phyloP scores from a whole-genome alignment of 2,888 invertebrate species.

The Fragum sueziense region DNA sequence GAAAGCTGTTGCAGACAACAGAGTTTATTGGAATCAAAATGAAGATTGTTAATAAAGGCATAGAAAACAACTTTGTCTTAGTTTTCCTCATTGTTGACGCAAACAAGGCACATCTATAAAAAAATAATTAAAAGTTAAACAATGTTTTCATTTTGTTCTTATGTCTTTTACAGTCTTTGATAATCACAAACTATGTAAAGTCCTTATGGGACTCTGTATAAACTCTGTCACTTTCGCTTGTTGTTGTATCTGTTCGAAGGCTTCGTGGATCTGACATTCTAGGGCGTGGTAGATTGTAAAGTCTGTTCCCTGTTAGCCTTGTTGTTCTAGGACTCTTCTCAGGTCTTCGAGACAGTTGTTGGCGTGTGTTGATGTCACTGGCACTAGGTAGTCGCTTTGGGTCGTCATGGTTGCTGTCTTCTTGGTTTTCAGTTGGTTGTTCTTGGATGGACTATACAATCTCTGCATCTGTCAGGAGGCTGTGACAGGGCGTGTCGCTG shows the following conservation, averaged over 20 bases:
- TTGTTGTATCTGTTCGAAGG: neutral
- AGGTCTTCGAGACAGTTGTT: neutral
- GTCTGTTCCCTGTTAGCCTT: neutral
- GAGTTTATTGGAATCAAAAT: too few relatives aligned
- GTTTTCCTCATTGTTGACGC: too few relatives aligned
- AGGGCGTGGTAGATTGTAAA: neutral
- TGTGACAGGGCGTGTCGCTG: slow-evolving; percentile 18
- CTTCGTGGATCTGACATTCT: neutral
- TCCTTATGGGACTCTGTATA: neutral
- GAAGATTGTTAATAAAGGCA: too few relatives aligned
- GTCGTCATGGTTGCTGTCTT: neutral
- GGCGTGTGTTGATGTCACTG: neutral
- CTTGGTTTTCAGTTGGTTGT: neutral
- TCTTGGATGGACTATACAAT: neutral
- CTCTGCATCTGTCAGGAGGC: slow-evolving; percentile 13
- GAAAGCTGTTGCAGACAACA: too few relatives aligned
- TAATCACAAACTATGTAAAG: too few relatives aligned
- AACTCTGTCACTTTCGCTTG: slow-evolving; percentile 1
- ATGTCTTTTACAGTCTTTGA: too few relatives aligned
- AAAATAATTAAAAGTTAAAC: too few relatives aligned
- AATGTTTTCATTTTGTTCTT: too few relatives aligned
- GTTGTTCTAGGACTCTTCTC: neutral
- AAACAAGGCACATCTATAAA: too few relatives aligned
- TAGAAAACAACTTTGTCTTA: too few relatives aligned
- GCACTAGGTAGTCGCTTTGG: neutral